A percentile compares a stretch with the other conserved stretches of the same genome.
phyloP scores from a whole-genome alignment of 2,888 invertebrate species.

The Euclidia mi region DNA sequence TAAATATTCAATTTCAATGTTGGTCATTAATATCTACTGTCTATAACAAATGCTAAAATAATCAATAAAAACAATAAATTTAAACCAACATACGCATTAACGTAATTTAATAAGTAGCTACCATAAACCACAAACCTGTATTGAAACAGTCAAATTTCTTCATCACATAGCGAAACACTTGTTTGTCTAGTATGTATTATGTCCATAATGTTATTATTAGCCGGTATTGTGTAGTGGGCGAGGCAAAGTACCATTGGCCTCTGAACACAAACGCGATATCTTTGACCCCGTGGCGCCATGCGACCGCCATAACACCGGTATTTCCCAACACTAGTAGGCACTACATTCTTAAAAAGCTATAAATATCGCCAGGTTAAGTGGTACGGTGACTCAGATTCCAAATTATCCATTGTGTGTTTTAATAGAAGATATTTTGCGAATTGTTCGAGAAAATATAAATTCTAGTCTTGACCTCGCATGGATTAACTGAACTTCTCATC shows the following conservation, averaged over 20 bases:
- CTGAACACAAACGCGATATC: conserved; percentile 37
- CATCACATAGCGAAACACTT: background rate
- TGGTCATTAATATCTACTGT: too few relatives aligned
- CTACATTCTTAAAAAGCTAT: conserved; percentile 13
- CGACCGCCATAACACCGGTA: conserved; percentile 16
- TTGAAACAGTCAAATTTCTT: background rate
- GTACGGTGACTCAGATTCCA: conserved; percentile 30
- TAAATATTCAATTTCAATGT: too few relatives aligned
- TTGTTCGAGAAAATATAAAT: conserved; percentile 28
- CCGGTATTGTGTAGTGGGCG: conserved; percentile 28
- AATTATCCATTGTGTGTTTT: conserved; percentile 38
- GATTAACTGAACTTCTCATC: conserved; percentile 43
- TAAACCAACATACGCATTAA: too few relatives aligned
- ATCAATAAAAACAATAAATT: too few relatives aligned
- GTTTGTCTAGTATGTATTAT: background rate
- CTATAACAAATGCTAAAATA: too few relatives aligned
- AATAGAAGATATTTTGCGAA: conserved; percentile 16
- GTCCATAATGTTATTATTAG: background rate
- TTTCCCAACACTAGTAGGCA: conserved; percentile 37
- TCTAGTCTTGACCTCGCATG: conserved; percentile 30
- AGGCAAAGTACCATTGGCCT: conserved; percentile 19
- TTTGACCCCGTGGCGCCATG: conserved; percentile 43
- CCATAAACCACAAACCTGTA: too few relatives aligned
- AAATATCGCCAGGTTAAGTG: conserved; percentile 37
- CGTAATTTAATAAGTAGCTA: too few relatives aligned